Evolutionary conservation across 2,113 vertebrate species (phyloP).

Genomic region (Leucoraja erinaceus): DNA sequence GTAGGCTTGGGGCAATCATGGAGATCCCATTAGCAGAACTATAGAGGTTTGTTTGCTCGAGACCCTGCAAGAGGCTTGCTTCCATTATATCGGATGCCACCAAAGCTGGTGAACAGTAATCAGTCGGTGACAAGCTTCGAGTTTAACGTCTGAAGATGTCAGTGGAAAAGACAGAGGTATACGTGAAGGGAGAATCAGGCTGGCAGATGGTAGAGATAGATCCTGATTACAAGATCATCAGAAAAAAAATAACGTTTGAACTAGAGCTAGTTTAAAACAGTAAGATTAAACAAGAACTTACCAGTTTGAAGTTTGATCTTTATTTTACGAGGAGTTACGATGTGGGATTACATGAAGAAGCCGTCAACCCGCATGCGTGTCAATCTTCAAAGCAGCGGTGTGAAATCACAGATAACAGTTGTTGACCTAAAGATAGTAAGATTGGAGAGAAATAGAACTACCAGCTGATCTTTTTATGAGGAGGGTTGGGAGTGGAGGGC

Average conservation of each 20-base stretch:
- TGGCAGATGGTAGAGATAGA: not conserved
- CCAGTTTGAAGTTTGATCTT: too few species aligned
- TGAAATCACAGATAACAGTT: too few species aligned
- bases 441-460: too few species aligned
- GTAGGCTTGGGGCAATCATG: not conserved
- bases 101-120: not conserved
- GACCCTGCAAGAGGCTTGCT: not conserved
- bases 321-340: too few species aligned
- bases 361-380: too few species aligned
- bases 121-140: not conserved
- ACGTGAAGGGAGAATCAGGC: not conserved
- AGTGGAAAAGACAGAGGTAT: not conserved
- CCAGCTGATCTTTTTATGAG: too few species aligned
- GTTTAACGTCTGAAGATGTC: not conserved
- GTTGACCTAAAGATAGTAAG: too few species aligned
- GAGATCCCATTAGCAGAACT: not conserved
- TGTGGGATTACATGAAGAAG: too few species aligned
- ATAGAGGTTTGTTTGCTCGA: not conserved
- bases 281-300: too few species aligned
- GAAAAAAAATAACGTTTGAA: not conserved
- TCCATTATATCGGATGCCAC: not conserved
- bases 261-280: slow-evolving; percentile 5
- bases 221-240: not conserved
- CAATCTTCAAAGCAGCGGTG: too few species aligned
- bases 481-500: too few species aligned